Base-by-base conservation (phyloP, 1,140 invertebrate genomes). In the Scaptomyza graminum region DNA sequence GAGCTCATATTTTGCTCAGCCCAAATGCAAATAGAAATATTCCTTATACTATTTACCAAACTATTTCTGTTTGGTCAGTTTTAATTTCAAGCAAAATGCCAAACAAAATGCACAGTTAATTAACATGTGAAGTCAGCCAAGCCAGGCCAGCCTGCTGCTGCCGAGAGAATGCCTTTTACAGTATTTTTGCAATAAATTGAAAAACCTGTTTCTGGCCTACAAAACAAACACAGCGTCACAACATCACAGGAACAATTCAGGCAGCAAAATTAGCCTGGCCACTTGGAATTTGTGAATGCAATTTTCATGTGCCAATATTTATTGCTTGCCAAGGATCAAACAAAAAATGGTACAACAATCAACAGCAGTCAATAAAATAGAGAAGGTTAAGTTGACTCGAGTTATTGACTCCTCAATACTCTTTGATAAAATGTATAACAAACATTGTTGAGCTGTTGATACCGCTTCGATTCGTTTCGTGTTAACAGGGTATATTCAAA, bases 271-370 rank as follows among this genome's bases (percentile, higher is more conserved):
- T 52, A 71, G 25, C 18, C 18, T 22, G 12, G 57, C 31, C 13
- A 50, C 54, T 71, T 66, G 54, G 28, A 71, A 18, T 51, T 65
- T 52, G 43, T 9, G 16, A 65, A 66, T 71, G 54, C 54, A 71
- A 71, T 71, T 65, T 71, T 43, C 68, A 71, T 71, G 39, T 65
- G 62, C 68, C 68, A 66, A 71, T 71, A 71, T 59, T 66, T 71
- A 65, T 70, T 52, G 68, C 61, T 39, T 60, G 44, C 67, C 51
- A 22, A 64, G 62, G 18, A 59, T 71, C 54, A 71, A 60, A 60
- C 65, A 16, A 39, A 37, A 70, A 64, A 64, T 64, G 51, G 51
- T 46, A 56, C 34, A 69, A 63, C 50, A 44, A 51, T 64, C 34
- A 37, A 51, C 25, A 60, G 12, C 13, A 34, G 8, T 7, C 31